Evolutionary conservation across 64 coral and sea anemone species (phyloP).

Genomic region (Orbicella faveolata): DNA sequence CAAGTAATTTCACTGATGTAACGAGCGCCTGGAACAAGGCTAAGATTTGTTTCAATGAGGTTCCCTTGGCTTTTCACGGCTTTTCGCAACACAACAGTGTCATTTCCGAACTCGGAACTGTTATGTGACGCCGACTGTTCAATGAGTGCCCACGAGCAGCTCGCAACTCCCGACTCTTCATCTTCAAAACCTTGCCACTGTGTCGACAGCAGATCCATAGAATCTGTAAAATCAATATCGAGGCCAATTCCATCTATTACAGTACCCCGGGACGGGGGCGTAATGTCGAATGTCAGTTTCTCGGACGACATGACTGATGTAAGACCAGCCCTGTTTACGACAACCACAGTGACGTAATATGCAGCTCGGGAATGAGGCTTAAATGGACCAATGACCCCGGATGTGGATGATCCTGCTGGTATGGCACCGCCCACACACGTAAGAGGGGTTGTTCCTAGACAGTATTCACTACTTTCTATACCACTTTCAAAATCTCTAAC

Average conservation of each 20-base stretch:
- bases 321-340: slow-evolving; percentile 67
- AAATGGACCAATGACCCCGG: slow-evolving; percentile 12
- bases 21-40: slow-evolving; percentile 66
- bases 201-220: slow-evolving; percentile 28
- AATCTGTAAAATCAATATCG: slow-evolving; percentile 80
- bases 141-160: slow-evolving; percentile 67
- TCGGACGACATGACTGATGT: slow-evolving; percentile 53
- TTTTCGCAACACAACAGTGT: slow-evolving; percentile 58
- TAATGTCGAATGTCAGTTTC: slow-evolving; percentile 61
- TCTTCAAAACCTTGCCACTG: slow-evolving; percentile 82
- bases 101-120: slow-evolving; percentile 69
- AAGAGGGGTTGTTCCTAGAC: slow-evolving; percentile 34
- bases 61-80: slow-evolving; percentile 53
- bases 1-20: slow-evolving; percentile 78
- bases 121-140: slow-evolving; percentile 73
- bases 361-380: background rate
- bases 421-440: slow-evolving; percentile 16
- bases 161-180: slow-evolving; percentile 54
- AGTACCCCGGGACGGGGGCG: slow-evolving; percentile 61
- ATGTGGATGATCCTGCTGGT: background rate
- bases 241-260: slow-evolving; percentile 63
- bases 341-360: slow-evolving; percentile 37
- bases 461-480: slow-evolving; percentile 38
- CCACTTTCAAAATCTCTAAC: slow-evolving; percentile 68
- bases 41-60: slow-evolving; percentile 50